A percentile compares a stretch with the other conserved stretches of the same genome.
These are phyloP conservation scores for Centropus unirufus DNA, from an alignment of 2,113 vertebrate species.

Conservation along the genomic window DNA sequence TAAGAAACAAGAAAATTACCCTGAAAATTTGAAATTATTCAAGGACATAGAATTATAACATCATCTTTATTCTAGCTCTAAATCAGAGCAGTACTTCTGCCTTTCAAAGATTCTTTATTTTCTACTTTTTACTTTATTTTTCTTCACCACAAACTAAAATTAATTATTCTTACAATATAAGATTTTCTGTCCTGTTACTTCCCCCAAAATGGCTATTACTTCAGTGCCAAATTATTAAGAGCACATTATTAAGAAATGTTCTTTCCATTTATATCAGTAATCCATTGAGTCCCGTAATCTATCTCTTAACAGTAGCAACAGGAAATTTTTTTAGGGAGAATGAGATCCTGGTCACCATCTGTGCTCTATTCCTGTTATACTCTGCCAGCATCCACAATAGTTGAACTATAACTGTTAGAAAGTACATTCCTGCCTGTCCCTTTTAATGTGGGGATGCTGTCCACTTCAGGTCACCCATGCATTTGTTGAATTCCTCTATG, in stretches of 20 bases:
- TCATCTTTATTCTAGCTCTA: neutral
- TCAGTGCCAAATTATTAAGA: neutral
- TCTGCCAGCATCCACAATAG: neutral
- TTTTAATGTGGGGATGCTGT: neutral
- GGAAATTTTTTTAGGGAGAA: neutral
- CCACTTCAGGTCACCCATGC: neutral
- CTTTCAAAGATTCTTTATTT: neutral
- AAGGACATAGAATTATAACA: neutral
- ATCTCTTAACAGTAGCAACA: neutral
- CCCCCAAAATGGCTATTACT: neutral
- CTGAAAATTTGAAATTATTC: neutral
- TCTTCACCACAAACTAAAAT: neutral
- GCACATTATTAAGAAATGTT: neutral
- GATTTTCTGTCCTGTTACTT: neutral
- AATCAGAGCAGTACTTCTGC: neutral
- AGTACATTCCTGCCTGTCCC: neutral
- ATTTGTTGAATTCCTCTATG: neutral
- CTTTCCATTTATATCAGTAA: neutral
- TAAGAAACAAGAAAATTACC: neutral
- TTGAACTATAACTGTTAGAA: neutral
- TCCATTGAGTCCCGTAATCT: neutral
- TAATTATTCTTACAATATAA: neutral
- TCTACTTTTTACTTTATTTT: neutral
- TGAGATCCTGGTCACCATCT: neutral
- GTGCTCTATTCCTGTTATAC: neutral